Conservation (phyloP, 2,888 invertebrate species). For the Chrysolina americana region DNA sequence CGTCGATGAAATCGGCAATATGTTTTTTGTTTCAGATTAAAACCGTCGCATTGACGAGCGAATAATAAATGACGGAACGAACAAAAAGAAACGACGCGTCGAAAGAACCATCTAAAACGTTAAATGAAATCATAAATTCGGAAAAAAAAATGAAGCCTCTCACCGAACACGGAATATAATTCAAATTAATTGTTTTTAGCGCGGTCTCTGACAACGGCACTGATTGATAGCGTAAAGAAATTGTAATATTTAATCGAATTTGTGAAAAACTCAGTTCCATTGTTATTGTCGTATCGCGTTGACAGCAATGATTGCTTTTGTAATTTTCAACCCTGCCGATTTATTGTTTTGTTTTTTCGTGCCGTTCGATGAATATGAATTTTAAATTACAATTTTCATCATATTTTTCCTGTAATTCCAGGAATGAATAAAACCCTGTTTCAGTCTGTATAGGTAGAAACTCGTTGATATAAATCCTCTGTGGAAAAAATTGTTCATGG, state of each 20-base stretch:
- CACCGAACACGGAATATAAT: slow-evolving; percentile 49
- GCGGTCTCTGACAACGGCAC: slow-evolving; percentile 51
- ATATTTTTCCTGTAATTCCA: slow-evolving; percentile 4
- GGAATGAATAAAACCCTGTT: not conserved
- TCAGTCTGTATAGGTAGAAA: not conserved
- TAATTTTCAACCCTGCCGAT: slow-evolving; percentile 51
- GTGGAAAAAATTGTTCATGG: too few species aligned
- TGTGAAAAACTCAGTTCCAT: slow-evolving; percentile 49
- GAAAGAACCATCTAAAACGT: slow-evolving; percentile 31
- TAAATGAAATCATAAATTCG: slow-evolving; percentile 48
- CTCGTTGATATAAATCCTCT: too few species aligned
- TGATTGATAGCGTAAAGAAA: slow-evolving; percentile 62
- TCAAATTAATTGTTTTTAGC: slow-evolving; percentile 61
- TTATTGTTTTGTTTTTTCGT: slow-evolving; percentile 45
- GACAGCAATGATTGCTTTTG: slow-evolving; percentile 59
- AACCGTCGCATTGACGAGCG: not conserved
- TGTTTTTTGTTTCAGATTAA: slow-evolving; percentile 14
- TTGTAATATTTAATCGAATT: slow-evolving; percentile 63
- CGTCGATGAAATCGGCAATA: not conserved
- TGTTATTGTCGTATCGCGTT: slow-evolving; percentile 30
- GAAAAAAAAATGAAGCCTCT: slow-evolving; percentile 43
- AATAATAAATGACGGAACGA: slow-evolving; percentile 19
- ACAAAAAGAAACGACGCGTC: slow-evolving; percentile 21
- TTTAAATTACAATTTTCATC: slow-evolving; percentile 26
- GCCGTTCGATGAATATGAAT: slow-evolving; percentile 45